Base-by-base conservation (phyloP, 2,888 invertebrate species). In the Sepioteuthis lessoniana region DNA sequence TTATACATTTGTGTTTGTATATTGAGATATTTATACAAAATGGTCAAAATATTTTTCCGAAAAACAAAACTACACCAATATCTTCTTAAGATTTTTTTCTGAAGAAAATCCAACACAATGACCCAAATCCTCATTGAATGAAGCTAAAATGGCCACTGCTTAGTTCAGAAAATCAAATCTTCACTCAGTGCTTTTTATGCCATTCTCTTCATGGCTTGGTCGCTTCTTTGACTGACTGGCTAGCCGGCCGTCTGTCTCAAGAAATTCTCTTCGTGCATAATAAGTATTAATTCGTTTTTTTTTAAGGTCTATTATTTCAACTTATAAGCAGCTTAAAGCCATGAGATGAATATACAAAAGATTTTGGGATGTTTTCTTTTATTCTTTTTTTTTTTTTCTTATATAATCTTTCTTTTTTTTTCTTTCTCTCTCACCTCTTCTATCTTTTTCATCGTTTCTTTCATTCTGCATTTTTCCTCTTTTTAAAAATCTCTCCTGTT, bases 271-370 rank as follows among this genome's bases (percentile, higher is more conserved):
- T 76, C n/a, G n/a, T 76, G 25, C n/a, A 76, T 76, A 55, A 55
- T 55, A 76, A 76, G n/a, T 35, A 76, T 76, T 60, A 60, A 60
- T 60, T 5, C 31, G 25, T 60, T 28, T 76, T 76, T 76, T 76
- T 76, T 25, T 31, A 60, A 76, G n/a, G 76, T 76, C 76, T 76
- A 76, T 76, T 76, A n/a, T 76, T n/a, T 76, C 76, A 76, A 76
- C 76, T 76, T 76, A 76, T 76, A 76, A 76, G 76, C 76, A n/a
- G 76, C 76, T 76, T 76, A 76, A 76, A 76, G 76, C n/a, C 35
- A 76, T 76, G 76, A 76, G n/a, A 76, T 76, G 76, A 76, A n/a
- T 76, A 76, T n/a, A 76, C 76, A 76, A 76, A n/a, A 35, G n/a
- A 76, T 76, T 76, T 55, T 13, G 42, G 42, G 42, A 55, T 5